Base-by-base conservation (phyloP, 2,113 vertebrate species). In the Anoplopoma fimbria region DNA sequence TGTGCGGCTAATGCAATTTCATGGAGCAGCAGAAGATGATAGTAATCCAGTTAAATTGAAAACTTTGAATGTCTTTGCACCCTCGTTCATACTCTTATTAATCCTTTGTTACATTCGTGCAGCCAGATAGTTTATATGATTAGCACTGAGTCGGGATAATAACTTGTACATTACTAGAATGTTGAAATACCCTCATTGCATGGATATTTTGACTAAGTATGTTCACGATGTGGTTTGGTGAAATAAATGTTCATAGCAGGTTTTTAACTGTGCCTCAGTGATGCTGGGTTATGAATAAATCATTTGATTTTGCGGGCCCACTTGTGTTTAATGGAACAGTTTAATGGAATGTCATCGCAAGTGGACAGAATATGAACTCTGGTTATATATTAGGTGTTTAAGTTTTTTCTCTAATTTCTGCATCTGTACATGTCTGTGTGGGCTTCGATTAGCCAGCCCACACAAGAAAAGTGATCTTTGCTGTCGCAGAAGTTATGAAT, bases 11-110 rank as follows among this genome's bases (percentile, higher is more conserved):
- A 81, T 75, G 68, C 61, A 88, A 91, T 87, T 87, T 90, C 82
- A 82, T 62, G 60, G 70, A 83, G 86, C 51, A 80, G 77, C 36
- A 81, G 40, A 85, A 86, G 75, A 84, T 57, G 63, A 82, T 84
- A 84, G 82, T 93, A 93, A 94, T 93, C 87, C 86, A 90, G 78
- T 94, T 92, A 91, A 91, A 92, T 80, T 91, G 88, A 92, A 90
- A 91, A 92, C 87, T 69, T 57, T 55, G 38, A 75, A 73, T 64
- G n/a, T 70, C 40, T 64, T 78, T 70, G 40, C 38, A 76, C 76
- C 70, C 67, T 75, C 33, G 0, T 86, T 81, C 74, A 73, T 72
- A 80, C 31, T 77, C 42, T 14, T 82, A 73, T 77, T 82, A 82
- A 89, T 84, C 64, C 58, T 87, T 53, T 70, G 57, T 76, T 81